Conservation (phyloP, 1,140 invertebrate genomes). For the Cataglyphis hispanica region DNA sequence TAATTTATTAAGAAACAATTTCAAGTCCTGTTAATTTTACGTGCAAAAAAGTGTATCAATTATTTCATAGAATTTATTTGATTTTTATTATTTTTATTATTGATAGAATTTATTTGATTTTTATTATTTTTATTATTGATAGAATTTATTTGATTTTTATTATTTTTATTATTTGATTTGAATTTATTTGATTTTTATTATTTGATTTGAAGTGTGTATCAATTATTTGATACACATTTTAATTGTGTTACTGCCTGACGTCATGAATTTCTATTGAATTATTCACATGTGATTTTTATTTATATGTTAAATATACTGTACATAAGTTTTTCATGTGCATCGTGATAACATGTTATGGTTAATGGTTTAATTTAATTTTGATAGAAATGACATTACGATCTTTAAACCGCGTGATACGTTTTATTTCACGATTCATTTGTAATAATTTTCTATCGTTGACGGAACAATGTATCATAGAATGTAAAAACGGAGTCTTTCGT, state of each 20-base stretch:
- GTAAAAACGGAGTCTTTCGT: conserved; percentile 42
- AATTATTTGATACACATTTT: not conserved
- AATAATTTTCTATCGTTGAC: conserved; percentile 28
- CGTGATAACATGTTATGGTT: conserved; percentile 3
- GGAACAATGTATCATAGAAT: conserved; percentile 45
- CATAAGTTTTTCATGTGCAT: not conserved
- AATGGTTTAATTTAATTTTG: conserved; percentile 10
- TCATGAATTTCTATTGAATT: not conserved
- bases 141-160: no score
- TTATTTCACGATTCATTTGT: conserved; percentile 24
- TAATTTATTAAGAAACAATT: not conserved
- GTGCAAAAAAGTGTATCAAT: no score
- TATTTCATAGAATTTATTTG: no score
- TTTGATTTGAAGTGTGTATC: no score
- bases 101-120: no score
- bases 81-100: no score
- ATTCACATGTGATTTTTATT: not conserved
- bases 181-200: no score
- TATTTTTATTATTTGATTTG: no score
- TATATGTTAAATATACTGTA: not conserved
- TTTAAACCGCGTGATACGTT: not conserved
- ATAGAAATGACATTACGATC: conserved; percentile 12
- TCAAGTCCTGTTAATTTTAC: not conserved
- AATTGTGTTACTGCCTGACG: not conserved
- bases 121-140: no score